Conservation (phyloP, 2,797 vertebrate species). For the Sebastes umbrosus region DNA sequence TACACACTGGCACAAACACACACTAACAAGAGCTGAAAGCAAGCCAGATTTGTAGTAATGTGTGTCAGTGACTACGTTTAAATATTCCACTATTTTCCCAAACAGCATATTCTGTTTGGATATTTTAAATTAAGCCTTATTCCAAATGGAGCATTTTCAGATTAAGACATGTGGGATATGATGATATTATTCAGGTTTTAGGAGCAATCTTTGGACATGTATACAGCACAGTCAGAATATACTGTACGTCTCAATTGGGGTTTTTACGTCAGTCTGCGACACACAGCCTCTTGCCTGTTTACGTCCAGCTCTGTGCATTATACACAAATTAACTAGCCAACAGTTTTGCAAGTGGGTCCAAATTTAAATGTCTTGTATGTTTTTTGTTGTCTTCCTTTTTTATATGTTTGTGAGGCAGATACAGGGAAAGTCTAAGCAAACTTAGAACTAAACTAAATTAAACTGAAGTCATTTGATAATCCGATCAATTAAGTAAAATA, state of each 20-base stretch:
- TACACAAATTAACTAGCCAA: fast-evolving
- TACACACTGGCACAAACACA: not conserved
- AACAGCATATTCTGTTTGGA: too few relatives aligned
- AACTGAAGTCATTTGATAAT: not conserved
- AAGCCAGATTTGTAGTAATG: not conserved
- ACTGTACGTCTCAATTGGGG: too few relatives aligned
- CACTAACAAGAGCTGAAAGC: not conserved
- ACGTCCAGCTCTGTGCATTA: fast-evolving
- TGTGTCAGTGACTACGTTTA: not conserved
- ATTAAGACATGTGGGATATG: too few relatives aligned
- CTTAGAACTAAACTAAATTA: not conserved
- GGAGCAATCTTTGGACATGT: too few relatives aligned
- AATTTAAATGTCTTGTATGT: not conserved
- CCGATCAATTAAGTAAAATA: not conserved
- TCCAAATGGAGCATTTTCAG: too few relatives aligned
- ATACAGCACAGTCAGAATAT: too few relatives aligned
- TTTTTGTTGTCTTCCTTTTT: not conserved
- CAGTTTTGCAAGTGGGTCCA: too few relatives aligned
- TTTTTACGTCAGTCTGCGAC: fast-evolving
- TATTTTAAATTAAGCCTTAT: too few relatives aligned
- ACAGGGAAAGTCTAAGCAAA: not conserved
- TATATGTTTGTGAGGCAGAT: not conserved
- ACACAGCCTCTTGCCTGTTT: too few relatives aligned
- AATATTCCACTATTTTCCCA: too few relatives aligned
- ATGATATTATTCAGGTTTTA: too few relatives aligned